Evolutionary conservation across 2,888 invertebrate genomes (phyloP).

Genomic region (Meliscaeva auricollis): DNA sequence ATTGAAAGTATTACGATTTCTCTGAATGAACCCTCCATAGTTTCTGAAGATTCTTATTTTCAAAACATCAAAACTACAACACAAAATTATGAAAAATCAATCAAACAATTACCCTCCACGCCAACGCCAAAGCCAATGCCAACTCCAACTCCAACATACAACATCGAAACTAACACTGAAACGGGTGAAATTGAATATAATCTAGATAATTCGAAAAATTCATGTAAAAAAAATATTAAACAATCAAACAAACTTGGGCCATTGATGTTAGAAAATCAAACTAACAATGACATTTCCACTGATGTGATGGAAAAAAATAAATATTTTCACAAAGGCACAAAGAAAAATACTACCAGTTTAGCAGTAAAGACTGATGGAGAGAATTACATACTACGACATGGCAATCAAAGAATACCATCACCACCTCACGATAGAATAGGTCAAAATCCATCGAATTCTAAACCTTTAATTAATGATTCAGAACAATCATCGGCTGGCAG

Average conservation of each 20-base stretch:
- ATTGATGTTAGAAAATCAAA: neutral
- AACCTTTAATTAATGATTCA: neutral
- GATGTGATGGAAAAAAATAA: neutral
- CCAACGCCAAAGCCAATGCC: neutral
- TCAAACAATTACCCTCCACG: neutral
- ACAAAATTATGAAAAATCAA: neutral
- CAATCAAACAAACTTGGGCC: slow-evolving; percentile 23
- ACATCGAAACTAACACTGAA: neutral
- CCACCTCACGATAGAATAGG: neutral
- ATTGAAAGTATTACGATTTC: slow-evolving; percentile 44
- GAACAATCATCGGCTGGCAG: neutral
- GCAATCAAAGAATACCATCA: neutral
- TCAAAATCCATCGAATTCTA: neutral
- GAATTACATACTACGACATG: slow-evolving; percentile 44
- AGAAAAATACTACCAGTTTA: neutral
- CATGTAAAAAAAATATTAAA: neutral
- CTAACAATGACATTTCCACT: neutral
- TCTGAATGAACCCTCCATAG: neutral
- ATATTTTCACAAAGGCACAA: neutral
- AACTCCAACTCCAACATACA: neutral
- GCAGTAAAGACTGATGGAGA: slow-evolving; percentile 31
- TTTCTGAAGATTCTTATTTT: neutral
- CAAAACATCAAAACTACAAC: neutral
- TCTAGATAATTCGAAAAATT: slow-evolving; percentile 17
- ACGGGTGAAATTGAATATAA: slow-evolving; percentile 31